Base-by-base conservation (phyloP, 2,888 invertebrate genomes). In the Drosophila merina region DNA sequence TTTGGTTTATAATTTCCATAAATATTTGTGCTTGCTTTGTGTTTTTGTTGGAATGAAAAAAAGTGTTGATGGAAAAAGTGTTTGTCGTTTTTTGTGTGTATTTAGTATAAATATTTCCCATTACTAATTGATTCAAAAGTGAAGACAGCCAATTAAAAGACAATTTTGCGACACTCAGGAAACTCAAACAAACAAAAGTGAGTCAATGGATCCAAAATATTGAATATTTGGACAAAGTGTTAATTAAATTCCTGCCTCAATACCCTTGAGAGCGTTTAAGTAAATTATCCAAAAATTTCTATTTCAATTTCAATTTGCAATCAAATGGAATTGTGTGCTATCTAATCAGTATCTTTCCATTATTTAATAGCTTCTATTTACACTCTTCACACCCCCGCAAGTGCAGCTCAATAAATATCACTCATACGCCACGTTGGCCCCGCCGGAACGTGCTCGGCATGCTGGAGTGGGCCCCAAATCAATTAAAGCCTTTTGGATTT, bases 311-410 rank as follows among this genome's bases (percentile, higher is more conserved):
- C 45, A 60, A 71, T 58, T 74, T 58, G 68, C 74, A 72, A 72
- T 72, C 66, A 72, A 72, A 74, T 58, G 42, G 54, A 44, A 72
- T 74, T 67, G 73, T 71, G 38, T 38, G 72, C 50, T 12, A 45
- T 70, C 56, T 48, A 56, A 63, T 62, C 64, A 26, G 54, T 40
- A 57, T 57, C 74, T 71, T 71, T 64, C 66, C 42, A 71, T 71
- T 64, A 72, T 71, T 56, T 64, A 56, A 72, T 63, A 12, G 38
- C 10, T 36, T 50, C 20, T 57, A 50, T 70, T 70, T 58, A 68
- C 67, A 68, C 69, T 10, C 44, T 9, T 20, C 49, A 10, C 30
- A 49, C 56, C 36, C 30, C 9, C 51, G 6, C 26, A 28, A 7
- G 25, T 10, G 44, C 47, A 33, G 36, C 51, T 42, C 38, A 36